Percentiles rank a stretch among this genome's conserved stretches.
phyloP scores from a whole-genome alignment of 2,113 vertebrate genomes.

The Lathamus discolor region DNA sequence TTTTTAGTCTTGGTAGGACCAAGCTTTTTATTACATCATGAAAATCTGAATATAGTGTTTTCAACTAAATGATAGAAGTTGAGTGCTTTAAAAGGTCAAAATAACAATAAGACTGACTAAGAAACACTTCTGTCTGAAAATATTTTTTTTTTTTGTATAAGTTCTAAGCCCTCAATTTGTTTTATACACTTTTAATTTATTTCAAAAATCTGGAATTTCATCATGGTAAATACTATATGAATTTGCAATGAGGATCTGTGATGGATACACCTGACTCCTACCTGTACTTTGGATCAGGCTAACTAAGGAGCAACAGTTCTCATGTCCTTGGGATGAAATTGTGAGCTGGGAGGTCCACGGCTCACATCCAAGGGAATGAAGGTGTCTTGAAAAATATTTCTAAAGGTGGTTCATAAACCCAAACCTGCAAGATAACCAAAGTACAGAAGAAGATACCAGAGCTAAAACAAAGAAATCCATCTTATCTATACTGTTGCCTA shows the following conservation, averaged over 20 bases:
- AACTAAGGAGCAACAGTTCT: not conserved
- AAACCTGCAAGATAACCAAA: not conserved
- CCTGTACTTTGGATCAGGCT: not conserved
- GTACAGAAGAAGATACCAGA: not conserved
- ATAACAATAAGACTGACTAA: not conserved
- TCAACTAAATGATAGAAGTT: not conserved
- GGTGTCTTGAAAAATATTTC: not conserved
- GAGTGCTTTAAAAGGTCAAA: not conserved
- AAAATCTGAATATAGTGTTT: not conserved
- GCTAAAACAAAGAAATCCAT: not conserved
- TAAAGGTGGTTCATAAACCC: not conserved
- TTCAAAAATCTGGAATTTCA: not conserved
- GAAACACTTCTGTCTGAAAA: not conserved
- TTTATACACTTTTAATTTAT: not conserved
- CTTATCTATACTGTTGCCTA: not conserved
- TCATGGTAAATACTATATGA: not conserved
- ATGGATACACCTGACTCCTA: not conserved
- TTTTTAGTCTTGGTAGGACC: not conserved
- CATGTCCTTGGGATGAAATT: not conserved
- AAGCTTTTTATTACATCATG: not conserved
- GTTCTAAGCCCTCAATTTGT: not conserved
- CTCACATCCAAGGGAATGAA: not conserved
- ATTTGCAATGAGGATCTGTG: not conserved
- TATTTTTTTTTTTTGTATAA: not conserved
- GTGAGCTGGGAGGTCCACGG: not conserved